Evolutionary conservation across 2,797 vertebrate species (phyloP).

Genomic region (Paguma larvata): DNA sequence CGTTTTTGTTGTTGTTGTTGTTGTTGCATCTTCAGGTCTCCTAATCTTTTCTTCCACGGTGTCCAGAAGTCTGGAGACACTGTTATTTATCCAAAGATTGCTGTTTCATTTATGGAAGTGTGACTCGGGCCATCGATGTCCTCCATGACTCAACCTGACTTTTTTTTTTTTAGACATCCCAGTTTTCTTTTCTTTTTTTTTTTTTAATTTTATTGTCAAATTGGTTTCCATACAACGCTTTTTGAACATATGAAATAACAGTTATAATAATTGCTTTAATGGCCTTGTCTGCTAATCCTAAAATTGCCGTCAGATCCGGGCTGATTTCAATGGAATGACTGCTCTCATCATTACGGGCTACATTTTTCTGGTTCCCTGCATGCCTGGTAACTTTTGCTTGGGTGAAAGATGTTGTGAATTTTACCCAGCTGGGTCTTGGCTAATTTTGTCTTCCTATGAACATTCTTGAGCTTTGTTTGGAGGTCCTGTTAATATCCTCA

Average conservation of each 20-base stretch:
- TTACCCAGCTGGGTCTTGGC: background rate
- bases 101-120: background rate
- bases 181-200: no score
- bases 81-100: background rate
- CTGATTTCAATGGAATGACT: background rate
- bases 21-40: background rate
- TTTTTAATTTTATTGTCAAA: no score
- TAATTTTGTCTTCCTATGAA: background rate
- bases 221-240: no score
- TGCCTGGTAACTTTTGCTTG: background rate
- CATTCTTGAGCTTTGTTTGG: background rate
- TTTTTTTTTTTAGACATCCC: background rate
- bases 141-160: background rate
- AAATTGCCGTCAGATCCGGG: background rate
- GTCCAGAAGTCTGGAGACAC: background rate
- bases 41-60: background rate
- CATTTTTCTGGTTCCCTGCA: background rate
- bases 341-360: no score
- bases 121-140: background rate
- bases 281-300: background rate
- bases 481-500: background rate
- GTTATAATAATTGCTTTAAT: background rate
- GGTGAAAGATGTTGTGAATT: background rate
- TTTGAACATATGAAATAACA: background rate
- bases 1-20: background rate